Evolutionary conservation across 1,140 invertebrate genomes (phyloP).

Genomic region (Drosophila jambulina): DNA sequence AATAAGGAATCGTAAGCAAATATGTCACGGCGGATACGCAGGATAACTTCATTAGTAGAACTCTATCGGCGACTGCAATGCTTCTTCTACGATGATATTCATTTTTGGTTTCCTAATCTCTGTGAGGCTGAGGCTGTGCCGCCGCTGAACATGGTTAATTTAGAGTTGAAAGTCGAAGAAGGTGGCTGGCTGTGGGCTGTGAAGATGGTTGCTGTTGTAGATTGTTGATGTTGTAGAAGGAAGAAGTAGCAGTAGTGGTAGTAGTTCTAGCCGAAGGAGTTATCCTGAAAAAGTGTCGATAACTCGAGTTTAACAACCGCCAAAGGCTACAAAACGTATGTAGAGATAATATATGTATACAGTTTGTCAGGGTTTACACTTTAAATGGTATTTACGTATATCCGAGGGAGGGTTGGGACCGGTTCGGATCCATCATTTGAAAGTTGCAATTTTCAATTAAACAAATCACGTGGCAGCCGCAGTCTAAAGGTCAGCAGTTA

Average conservation of each 20-base stretch:
- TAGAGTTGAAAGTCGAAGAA: constrained; percentile 64
- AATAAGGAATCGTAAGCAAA: constrained; percentile 14
- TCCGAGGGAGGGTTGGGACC: not conserved
- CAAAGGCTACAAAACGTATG: constrained; percentile 20
- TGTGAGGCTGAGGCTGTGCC: constrained; percentile 32
- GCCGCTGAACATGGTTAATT: constrained; percentile 49
- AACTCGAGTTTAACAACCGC: constrained; percentile 59
- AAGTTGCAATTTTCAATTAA: not conserved
- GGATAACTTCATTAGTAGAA: constrained; percentile 47
- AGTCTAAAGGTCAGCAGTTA: constrained; percentile 10
- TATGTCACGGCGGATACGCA: constrained; percentile 26
- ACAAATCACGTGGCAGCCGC: not conserved
- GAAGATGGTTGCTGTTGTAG: constrained; percentile 65
- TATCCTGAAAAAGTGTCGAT: constrained; percentile 71
- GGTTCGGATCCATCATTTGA: not conserved
- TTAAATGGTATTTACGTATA: not conserved
- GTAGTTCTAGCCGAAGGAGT: constrained; percentile 63
- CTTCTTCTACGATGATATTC: constrained; percentile 38
- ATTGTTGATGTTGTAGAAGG: constrained; percentile 67
- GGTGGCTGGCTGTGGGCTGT: constrained; percentile 66
- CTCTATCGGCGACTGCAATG: constrained; percentile 49
- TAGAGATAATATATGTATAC: constrained; percentile 26
- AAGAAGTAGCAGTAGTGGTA: constrained; percentile 69
- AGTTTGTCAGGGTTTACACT: constrained; percentile 18
- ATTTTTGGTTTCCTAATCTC: constrained; percentile 43